These are phyloP conservation scores for Margarornis squamiger DNA, from an alignment of 2,797 vertebrate genomes.

Conservation along the genomic window DNA sequence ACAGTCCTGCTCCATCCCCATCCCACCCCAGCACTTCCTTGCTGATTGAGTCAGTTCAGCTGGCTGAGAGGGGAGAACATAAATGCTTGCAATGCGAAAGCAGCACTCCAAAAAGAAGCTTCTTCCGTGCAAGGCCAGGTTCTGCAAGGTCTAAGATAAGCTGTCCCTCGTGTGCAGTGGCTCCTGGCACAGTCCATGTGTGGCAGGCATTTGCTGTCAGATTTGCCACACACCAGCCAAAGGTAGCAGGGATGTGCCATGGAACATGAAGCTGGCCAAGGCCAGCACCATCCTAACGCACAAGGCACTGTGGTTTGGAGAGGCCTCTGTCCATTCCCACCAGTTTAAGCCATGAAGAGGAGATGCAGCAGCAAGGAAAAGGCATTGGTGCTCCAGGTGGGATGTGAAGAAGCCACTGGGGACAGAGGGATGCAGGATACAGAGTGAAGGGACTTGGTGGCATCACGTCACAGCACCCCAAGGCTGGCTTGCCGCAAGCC, in stretches of 20 bases:
- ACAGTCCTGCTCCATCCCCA: not conserved
- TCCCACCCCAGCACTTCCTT: not conserved
- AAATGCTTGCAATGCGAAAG: not conserved
- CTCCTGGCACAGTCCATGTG: not conserved
- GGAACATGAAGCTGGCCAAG: not conserved
- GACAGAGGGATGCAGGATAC: not conserved
- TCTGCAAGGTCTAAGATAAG: not conserved
- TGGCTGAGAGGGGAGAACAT: not conserved
- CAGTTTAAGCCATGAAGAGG: not conserved
- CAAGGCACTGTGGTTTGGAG: not conserved
- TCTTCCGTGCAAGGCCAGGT: not conserved
- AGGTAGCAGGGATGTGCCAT: not conserved
- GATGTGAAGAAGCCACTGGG: not conserved
- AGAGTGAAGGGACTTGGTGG: not conserved
- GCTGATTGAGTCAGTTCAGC: not conserved
- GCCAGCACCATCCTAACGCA: not conserved
- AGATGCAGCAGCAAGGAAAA: not conserved
- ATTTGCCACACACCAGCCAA: not conserved
- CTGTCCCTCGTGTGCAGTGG: not conserved
- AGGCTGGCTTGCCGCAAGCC: not conserved
- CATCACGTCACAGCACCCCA: not conserved
- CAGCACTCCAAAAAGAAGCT: not conserved
- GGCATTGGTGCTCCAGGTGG: not conserved
- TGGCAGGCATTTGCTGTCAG: not conserved
- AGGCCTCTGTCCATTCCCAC: not conserved